These are phyloP conservation scores for Tinamus guttatus DNA, from an alignment of 2,113 vertebrate species.

Conservation along the genomic window DNA sequence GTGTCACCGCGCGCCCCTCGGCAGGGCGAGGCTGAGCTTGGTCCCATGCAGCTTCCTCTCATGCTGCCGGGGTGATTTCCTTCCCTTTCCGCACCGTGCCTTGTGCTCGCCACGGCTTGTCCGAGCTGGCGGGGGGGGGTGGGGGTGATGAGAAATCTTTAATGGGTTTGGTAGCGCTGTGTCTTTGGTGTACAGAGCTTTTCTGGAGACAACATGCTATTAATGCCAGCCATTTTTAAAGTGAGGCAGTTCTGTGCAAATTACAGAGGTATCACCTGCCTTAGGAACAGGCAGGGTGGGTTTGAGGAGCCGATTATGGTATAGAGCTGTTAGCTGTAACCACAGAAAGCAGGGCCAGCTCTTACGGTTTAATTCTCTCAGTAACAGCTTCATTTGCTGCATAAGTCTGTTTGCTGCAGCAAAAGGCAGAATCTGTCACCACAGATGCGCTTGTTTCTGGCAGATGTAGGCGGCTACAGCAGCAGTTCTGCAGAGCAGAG, in stretches of 20 bases:
- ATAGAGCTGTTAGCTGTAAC: not conserved
- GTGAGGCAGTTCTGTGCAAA: not conserved
- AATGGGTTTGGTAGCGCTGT: not conserved
- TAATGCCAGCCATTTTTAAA: slow-evolving; percentile 29
- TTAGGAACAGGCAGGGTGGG: slow-evolving; percentile 22
- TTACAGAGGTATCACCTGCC: slow-evolving; percentile 15
- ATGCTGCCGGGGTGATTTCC: not conserved
- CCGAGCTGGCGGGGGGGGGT: slow-evolving; percentile 6
- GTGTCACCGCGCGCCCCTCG: not conserved
- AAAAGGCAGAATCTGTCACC: slow-evolving; percentile 2
- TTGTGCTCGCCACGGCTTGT: not conserved
- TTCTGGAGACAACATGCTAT: slow-evolving; percentile 1
- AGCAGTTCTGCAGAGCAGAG: not conserved
- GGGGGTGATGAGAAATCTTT: slow-evolving; percentile 29
- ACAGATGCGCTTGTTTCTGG: not conserved
- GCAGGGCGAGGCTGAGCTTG: rapidly evolving
- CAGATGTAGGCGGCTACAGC: not conserved
- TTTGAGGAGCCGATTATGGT: not conserved
- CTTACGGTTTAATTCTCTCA: not conserved
- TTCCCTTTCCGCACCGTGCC: not conserved
- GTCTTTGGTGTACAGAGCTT: not conserved
- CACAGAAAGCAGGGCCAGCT: not conserved
- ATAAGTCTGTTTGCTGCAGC: not conserved
- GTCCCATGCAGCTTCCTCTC: not conserved
- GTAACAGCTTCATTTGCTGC: not conserved